phyloP scores from a whole-genome alignment of 2,888 invertebrate species.

The Hypolimnas misippus region DNA sequence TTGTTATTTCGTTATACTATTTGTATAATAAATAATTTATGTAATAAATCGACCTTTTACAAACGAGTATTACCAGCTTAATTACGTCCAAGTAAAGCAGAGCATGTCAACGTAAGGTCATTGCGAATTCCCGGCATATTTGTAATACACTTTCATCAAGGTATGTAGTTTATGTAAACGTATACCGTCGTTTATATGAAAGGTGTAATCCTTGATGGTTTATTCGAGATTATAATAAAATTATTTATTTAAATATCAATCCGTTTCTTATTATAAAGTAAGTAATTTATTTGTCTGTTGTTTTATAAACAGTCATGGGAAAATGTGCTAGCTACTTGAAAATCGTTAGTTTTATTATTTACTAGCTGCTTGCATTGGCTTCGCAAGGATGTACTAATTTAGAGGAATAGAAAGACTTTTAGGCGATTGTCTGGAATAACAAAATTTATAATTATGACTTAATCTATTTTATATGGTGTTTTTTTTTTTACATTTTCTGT shows the following conservation, averaged over 20 bases:
- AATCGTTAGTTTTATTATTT: too few relatives aligned
- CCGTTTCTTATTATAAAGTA: background rate
- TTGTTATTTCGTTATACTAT: background rate
- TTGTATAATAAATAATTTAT: slow-evolving; percentile 8
- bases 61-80: slow-evolving; percentile 19
- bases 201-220: slow-evolving; percentile 28
- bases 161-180: slow-evolving; percentile 53
- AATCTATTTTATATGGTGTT: too few relatives aligned
- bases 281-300: too few relatives aligned
- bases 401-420: too few relatives aligned
- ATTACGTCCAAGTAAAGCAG: slow-evolving; percentile 28
- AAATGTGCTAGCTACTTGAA: too few relatives aligned
- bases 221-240: slow-evolving; percentile 5
- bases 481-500: too few relatives aligned
- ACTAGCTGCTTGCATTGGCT: too few relatives aligned
- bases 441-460: too few relatives aligned
- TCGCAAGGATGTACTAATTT: too few relatives aligned
- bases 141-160: slow-evolving; percentile 65
- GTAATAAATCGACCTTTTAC: slow-evolving; percentile 17
- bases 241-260: slow-evolving; percentile 7
- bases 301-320: too few relatives aligned
- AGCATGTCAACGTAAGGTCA: slow-evolving; percentile 36
- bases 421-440: too few relatives aligned
- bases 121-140: slow-evolving; percentile 50
- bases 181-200: slow-evolving; percentile 30